These are phyloP conservation scores for Cremastobaeus sp. DNA, from an alignment of 2,888 invertebrate genomes.

Conservation along the genomic window DNA sequence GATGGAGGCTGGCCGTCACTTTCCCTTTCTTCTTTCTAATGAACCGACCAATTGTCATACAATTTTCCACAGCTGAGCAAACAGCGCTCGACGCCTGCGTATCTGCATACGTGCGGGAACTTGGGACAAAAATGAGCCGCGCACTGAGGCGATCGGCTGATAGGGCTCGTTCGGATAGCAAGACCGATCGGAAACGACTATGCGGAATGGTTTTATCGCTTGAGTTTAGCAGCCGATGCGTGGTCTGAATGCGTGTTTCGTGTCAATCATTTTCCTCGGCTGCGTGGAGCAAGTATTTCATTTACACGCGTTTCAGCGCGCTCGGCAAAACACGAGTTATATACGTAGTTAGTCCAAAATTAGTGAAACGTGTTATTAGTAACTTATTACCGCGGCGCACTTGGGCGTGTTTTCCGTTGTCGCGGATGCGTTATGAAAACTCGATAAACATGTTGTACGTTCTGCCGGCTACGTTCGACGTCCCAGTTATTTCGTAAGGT, in stretches of 20 bases:
- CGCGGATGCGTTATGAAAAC: conserved; percentile 18
- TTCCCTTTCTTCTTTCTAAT: too few relatives aligned
- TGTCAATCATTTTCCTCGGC: conserved; percentile 7
- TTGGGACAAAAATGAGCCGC: conserved; percentile 4
- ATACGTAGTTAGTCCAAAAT: conserved; percentile 14
- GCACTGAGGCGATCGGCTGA: conserved; percentile 19
- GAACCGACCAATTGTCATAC: too few relatives aligned
- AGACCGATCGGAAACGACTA: conserved; percentile 10
- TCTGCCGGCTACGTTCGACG: conserved; percentile 8
- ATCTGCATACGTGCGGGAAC: too few relatives aligned
- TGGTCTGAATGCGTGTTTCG: conserved; percentile 2
- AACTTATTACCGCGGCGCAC: background rate
- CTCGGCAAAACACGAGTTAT: background rate
- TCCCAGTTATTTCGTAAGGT: conserved; percentile 1
- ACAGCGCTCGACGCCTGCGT: too few relatives aligned
- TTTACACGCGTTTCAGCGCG: conserved; percentile 2
- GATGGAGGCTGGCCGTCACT: too few relatives aligned
- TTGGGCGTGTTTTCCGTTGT: background rate
- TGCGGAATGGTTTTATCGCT: conserved; percentile 18
- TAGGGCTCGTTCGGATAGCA: background rate
- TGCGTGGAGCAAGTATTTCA: conserved; percentile 4
- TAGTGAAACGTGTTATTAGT: conserved; percentile 28
- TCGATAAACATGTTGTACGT: conserved; percentile 8
- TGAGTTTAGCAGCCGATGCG: conserved; percentile 12
- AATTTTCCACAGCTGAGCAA: conserved; percentile 25